A percentile compares a stretch with the other conserved stretches of the same genome.
Conservation (phyloP, 2,888 invertebrate genomes). For the Dryadula phaetusa region DNA sequence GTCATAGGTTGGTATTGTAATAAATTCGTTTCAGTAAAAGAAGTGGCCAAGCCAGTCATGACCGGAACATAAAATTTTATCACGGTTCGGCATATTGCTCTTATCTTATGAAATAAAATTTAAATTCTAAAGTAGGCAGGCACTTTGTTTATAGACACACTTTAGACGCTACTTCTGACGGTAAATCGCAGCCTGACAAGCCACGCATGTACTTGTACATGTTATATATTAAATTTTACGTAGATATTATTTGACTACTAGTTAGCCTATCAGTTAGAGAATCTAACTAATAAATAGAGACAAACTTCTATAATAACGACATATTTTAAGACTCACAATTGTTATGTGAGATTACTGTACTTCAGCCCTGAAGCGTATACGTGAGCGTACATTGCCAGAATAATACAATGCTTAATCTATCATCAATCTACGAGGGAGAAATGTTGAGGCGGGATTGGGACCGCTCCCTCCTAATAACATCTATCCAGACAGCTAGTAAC, state of each 20-base stretch:
- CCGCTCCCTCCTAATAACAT: constrained; percentile 50
- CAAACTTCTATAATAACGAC: not conserved
- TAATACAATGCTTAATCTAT: constrained; percentile 57
- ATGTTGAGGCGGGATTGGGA: constrained; percentile 43
- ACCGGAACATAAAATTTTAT: constrained; percentile 19
- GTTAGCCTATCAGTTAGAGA: not conserved
- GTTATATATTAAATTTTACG: constrained; percentile 51
- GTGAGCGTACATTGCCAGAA: constrained; percentile 30
- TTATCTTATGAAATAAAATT: constrained; percentile 10
- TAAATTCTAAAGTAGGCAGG: not conserved
- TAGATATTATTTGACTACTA: not conserved
- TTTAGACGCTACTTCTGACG: constrained; percentile 73
- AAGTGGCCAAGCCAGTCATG: constrained; percentile 10
- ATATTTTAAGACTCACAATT: constrained; percentile 3
- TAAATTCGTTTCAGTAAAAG: constrained; percentile 5
- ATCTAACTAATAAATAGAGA: not conserved
- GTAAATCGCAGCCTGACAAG: constrained; percentile 79
- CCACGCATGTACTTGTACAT: constrained; percentile 62
- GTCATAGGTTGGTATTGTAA: not conserved
- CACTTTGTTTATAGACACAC: not conserved
- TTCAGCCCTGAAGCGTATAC: constrained; percentile 21
- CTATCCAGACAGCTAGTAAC: constrained; percentile 45
- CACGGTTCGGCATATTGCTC: constrained; percentile 12
- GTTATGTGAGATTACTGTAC: constrained; percentile 9
- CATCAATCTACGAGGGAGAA: constrained; percentile 56